A percentile compares a stretch with the other conserved stretches of the same genome.
Conservation (phyloP, 2,113 vertebrate species). For the Girardinichthys multiradiatus region DNA sequence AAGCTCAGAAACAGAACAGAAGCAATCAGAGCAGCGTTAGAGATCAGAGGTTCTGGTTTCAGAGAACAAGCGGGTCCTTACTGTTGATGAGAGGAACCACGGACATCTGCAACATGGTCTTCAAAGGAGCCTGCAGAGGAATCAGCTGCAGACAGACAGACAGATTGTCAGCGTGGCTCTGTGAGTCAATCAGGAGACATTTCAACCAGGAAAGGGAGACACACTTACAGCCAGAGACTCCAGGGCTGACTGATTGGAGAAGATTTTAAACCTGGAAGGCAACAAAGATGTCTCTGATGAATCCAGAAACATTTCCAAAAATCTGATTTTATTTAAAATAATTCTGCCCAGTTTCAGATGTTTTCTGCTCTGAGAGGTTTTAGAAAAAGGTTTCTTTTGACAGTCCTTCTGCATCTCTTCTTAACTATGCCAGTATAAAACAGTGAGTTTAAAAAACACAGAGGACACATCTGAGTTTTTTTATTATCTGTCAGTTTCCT, state of each 20-base stretch:
- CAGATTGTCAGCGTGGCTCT: not conserved
- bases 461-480: too few species aligned
- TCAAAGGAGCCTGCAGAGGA: slow-evolving; percentile 90
- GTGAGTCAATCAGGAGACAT: not conserved
- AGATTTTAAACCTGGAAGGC: slow-evolving; percentile 90
- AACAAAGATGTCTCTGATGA: not conserved
- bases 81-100: slow-evolving; percentile 94
- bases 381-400: too few species aligned
- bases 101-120: slow-evolving; percentile 90
- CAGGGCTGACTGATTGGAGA: slow-evolving; percentile 91
- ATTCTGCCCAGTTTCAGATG: not conserved
- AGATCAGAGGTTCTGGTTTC: too few species aligned
- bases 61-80: slow-evolving; percentile 59
- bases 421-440: too few species aligned
- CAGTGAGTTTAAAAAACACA: too few species aligned
- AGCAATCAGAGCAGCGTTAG: not conserved
- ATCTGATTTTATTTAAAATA: not conserved
- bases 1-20: slow-evolving; percentile 7
- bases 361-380: not conserved
- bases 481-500: too few species aligned
- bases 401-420: too few species aligned
- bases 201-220: not conserved
- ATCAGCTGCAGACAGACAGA: slow-evolving; percentile 81
- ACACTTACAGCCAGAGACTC: slow-evolving; percentile 89
- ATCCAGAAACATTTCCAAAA: not conserved